Evolutionary conservation across 1,140 invertebrate genomes (phyloP).

Genomic region (Drosophila fuyamai): DNA sequence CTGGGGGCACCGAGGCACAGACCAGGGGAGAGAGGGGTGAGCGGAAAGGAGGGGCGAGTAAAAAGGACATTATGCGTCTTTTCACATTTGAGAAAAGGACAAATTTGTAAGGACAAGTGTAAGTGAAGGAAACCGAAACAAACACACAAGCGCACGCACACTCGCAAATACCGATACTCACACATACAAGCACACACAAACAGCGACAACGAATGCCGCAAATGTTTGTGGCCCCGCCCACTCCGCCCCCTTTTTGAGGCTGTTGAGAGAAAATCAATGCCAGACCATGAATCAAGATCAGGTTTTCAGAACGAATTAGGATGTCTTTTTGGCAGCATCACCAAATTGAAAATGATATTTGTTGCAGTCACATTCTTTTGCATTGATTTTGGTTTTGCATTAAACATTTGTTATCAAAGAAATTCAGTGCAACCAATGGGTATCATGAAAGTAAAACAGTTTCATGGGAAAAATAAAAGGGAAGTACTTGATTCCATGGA

Average conservation of each 20-base stretch:
- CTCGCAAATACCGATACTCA: constrained; percentile 29
- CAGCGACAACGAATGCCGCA: constrained; percentile 25
- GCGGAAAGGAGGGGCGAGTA: constrained; percentile 44
- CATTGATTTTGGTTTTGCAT: background rate
- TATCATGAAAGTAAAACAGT: background rate
- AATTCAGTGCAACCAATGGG: background rate
- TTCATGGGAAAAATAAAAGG: background rate
- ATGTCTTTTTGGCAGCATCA: constrained; percentile 13
- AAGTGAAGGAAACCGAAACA: constrained; percentile 74
- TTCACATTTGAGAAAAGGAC: constrained; percentile 84
- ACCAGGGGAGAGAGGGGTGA: constrained; percentile 9
- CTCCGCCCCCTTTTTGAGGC: constrained; percentile 44
- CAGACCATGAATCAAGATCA: constrained; percentile 56
- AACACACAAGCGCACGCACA: constrained; percentile 47
- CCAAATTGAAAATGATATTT: constrained; percentile 16
- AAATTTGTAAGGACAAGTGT: constrained; percentile 84
- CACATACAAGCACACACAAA: constrained; percentile 6
- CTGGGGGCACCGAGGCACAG: constrained; percentile 7
- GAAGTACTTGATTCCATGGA: too few species aligned
- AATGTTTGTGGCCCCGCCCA: constrained; percentile 39
- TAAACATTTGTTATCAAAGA: background rate
- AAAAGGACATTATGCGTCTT: constrained; percentile 84
- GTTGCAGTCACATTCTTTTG: background rate
- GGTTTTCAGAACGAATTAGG: constrained; percentile 43
- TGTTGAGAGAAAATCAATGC: constrained; percentile 76